Evolutionary conservation across 2,797 vertebrate genomes (phyloP).

Genomic region (Pseudocheirus occidentalis): DNA sequence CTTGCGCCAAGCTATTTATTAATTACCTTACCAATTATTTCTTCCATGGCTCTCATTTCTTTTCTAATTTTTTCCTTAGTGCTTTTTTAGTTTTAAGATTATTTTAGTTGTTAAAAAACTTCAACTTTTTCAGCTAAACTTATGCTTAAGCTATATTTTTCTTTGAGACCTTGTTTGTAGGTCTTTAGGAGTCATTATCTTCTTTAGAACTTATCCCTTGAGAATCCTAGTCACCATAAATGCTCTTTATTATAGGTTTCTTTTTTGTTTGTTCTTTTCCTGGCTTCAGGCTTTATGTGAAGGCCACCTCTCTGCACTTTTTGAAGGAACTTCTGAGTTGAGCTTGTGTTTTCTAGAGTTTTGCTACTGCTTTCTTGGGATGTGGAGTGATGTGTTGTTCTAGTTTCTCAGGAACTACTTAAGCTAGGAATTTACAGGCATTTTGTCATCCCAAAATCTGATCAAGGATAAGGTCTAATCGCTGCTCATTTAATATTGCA

Average conservation of each 20-base stretch:
- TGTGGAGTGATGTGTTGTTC: neutral
- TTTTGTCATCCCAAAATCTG: neutral
- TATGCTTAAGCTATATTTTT: neutral
- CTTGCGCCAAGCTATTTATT: neutral
- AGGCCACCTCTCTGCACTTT: neutral
- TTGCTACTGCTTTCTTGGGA: neutral
- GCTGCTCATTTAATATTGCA: neutral
- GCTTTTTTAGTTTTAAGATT: neutral
- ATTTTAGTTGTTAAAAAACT: neutral
- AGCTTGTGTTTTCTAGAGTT: neutral
- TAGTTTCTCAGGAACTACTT: neutral
- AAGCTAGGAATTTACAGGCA: neutral
- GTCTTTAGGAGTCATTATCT: neutral
- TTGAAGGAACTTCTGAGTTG: neutral
- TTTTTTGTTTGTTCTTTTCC: neutral
- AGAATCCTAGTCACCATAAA: neutral
- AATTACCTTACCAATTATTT: neutral
- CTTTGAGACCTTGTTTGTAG: neutral
- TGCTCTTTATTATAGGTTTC: neutral
- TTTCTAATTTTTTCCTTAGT: neutral
- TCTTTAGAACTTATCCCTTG: neutral
- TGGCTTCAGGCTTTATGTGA: neutral
- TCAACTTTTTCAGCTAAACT: neutral
- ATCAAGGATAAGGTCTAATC: neutral
- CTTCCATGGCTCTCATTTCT: neutral